Evolutionary conservation across 2,888 invertebrate genomes (phyloP).

Genomic region (Protodeltote pygarga): DNA sequence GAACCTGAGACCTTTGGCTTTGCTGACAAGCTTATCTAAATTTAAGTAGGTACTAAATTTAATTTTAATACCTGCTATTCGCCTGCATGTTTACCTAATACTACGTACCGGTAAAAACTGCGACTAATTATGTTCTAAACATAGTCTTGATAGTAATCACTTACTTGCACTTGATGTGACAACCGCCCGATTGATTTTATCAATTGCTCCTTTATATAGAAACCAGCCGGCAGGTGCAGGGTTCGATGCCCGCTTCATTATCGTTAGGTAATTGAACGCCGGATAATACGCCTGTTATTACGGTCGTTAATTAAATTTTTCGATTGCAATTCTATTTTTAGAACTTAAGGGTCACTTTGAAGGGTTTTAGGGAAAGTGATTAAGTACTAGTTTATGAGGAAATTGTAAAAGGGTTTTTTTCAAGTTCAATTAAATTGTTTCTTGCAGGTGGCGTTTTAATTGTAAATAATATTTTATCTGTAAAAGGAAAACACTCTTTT

Average conservation of each 20-base stretch:
- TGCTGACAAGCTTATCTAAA: too few relatives aligned
- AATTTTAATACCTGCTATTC: slow-evolving; percentile 19
- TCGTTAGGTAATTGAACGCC: slow-evolving; percentile 54
- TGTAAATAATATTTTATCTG: too few relatives aligned
- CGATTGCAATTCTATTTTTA: slow-evolving; percentile 42
- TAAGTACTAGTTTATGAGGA: too few relatives aligned
- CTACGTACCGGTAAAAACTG: slow-evolving; percentile 25
- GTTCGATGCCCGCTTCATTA: slow-evolving; percentile 47
- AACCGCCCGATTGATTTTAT: slow-evolving; percentile 49
- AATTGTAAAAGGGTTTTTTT: too few relatives aligned
- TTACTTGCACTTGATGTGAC: slow-evolving; percentile 36
- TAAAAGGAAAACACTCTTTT: too few relatives aligned
- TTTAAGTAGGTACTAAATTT: too few relatives aligned
- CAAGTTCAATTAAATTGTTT: too few relatives aligned
- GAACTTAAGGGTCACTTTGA: slow-evolving; percentile 10
- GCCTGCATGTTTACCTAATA: slow-evolving; percentile 27
- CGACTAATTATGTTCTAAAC: slow-evolving; percentile 27
- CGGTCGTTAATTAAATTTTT: slow-evolving; percentile 41
- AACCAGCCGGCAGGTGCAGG: slow-evolving; percentile 46
- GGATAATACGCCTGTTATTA: slow-evolving; percentile 47
- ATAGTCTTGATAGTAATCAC: too few relatives aligned
- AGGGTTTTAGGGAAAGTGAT: background rate
- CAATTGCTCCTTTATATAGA: slow-evolving; percentile 42
- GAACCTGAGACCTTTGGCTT: too few relatives aligned
- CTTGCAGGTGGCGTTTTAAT: too few relatives aligned